Evolutionary conservation across 2,888 invertebrate genomes (phyloP).

Genomic region (Sinotaia quadrata): DNA sequence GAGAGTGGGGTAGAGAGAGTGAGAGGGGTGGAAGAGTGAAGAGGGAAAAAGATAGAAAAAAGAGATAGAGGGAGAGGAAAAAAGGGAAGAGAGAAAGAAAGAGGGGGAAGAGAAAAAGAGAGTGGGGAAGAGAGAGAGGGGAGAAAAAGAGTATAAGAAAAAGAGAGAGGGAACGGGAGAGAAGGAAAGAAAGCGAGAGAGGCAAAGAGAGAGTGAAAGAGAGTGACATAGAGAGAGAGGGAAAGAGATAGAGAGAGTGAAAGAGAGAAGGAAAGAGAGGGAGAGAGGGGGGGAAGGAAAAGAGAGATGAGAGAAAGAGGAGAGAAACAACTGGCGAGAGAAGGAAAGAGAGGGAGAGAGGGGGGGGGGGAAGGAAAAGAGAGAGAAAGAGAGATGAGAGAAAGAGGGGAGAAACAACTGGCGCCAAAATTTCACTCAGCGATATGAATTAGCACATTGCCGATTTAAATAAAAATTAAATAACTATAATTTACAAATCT

Average conservation of each 20-base stretch:
- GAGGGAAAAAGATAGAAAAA: not conserved
- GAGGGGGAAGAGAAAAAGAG: slow-evolving; percentile 4
- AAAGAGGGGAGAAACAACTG: not conserved
- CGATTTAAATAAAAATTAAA: no score
- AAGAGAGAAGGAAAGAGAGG: not conserved
- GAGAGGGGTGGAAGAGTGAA: not conserved
- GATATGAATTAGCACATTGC: no score
- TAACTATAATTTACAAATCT: no score
- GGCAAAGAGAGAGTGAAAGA: not conserved
- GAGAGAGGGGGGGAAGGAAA: not conserved
- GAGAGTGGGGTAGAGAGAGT: not conserved
- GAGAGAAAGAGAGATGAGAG: no score
- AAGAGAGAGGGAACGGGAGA: not conserved
- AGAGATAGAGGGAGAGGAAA: slow-evolving; percentile 3
- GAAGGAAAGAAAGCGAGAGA: not conserved
- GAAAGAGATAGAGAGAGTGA: not conserved
- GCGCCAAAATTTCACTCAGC: no score
- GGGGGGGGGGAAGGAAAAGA: not conserved
- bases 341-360: not conserved
- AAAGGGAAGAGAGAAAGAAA: not conserved
- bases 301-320: not conserved
- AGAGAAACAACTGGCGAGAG: not conserved
- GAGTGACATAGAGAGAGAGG: not conserved
- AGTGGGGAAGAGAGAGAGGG: slow-evolving; percentile 1
- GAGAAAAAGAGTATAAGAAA: not conserved